Evolutionary conservation across 2,797 vertebrate genomes (phyloP), one percentile per base, ranked within the genome.

Genomic region (Oreochromis mossambicus): DNA sequence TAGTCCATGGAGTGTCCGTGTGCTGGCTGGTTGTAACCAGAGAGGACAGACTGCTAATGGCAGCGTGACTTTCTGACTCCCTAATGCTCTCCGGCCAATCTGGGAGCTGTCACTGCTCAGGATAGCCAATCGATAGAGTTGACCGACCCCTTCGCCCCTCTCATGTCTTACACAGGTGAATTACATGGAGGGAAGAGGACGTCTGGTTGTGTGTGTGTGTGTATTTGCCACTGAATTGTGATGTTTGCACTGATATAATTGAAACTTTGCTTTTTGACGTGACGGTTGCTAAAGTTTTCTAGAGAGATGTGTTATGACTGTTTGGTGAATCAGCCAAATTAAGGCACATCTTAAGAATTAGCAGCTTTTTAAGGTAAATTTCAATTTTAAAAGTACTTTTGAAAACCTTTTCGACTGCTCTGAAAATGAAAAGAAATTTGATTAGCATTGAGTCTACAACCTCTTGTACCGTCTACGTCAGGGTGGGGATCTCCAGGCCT

Each of bases 31-130:
- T 41, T 91, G 91, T 93, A 94, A 94, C 92, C 85, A 83, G 84
- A 92, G 88, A 94, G 91, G 92, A 94, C 93, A 94, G 92, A 82
- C 89, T 86, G 89, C 90, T 95, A 94, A 95, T 94, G 91, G 89
- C 87, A 88, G 75, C 50, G 84, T 91, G 94, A 93, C 94, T 94
- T 90, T 90, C 88, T 93, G 91, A 92, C 92, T 95, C 89, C 87
- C 83, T 92, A 91, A 93, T 95, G 87, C 86, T 88, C 92, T 88
- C 80, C 78, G 86, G 93, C 89, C 95, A 96, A 94, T 96, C 94
- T 93, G 87, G 93, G 77, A 91, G 90, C 93, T 94, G 92, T 93
- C 95, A 93, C 85, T 63, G 88, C 86, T 82, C 84, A 73, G 88
- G 93, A 91, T 83, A 78, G 90, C 86, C 90, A 93, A 95, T 95